phyloP scores from a whole-genome alignment of 2,888 invertebrate species.

The Polyommatus icarus region DNA sequence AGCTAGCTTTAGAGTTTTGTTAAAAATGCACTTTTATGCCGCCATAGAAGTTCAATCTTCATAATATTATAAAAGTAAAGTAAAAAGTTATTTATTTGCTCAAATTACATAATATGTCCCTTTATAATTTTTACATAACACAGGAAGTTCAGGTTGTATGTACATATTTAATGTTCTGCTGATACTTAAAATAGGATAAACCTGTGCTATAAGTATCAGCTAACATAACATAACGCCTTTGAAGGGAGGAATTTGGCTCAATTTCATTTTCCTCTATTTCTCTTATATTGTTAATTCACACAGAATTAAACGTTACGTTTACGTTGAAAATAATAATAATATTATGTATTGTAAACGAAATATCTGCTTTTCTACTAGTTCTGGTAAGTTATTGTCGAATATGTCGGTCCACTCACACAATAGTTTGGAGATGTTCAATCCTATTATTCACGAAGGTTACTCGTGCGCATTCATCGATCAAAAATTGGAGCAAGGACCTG shows the following conservation, averaged over 20 bases:
- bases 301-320: not conserved
- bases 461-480: conserved; percentile 29
- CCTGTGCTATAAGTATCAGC: no score
- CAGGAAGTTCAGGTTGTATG: no score
- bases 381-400: not conserved
- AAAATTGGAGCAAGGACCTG: conserved; percentile 30
- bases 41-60: no score
- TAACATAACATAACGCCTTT: no score
- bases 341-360: no score
- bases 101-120: no score
- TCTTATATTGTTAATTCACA: not conserved
- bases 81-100: no score
- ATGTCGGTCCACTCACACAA: not conserved
- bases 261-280: not conserved
- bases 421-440: conserved; percentile 22
- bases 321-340: not conserved
- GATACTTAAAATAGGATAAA: no score
- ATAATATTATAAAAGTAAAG: no score
- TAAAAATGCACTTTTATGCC: not conserved
- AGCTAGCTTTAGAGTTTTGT: not conserved
- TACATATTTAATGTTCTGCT: no score
- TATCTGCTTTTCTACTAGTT: not conserved
- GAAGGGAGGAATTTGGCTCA: not conserved
- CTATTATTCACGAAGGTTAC: conserved; percentile 22
- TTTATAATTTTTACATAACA: no score